These are phyloP conservation scores for Anarsia innoxiella DNA, from an alignment of 2,888 invertebrate species.

Conservation along the genomic window DNA sequence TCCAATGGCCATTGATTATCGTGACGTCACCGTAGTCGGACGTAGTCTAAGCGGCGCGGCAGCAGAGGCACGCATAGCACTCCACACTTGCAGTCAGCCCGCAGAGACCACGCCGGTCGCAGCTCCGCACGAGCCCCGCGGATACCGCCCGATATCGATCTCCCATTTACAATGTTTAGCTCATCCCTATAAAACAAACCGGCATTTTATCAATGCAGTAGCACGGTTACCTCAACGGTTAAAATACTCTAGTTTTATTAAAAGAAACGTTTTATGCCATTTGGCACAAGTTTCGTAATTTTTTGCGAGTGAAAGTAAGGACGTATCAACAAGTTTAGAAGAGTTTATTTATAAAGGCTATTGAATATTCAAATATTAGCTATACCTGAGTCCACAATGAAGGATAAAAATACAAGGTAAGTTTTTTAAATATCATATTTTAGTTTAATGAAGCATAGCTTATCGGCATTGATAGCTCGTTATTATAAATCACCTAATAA, in stretches of 20 bases:
- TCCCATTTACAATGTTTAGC: conserved; percentile 43
- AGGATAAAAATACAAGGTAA: conserved; percentile 46
- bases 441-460: too few species aligned
- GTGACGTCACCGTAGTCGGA: conserved; percentile 25
- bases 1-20: conserved; percentile 36
- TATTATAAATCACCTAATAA: too few species aligned
- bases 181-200: conserved; percentile 29
- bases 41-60: conserved; percentile 11
- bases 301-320: conserved; percentile 28
- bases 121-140: conserved; percentile 22
- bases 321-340: conserved; percentile 14
- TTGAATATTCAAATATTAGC: conserved; percentile 7
- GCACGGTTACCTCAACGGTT: conserved; percentile 12
- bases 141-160: conserved; percentile 40
- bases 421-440: conserved; percentile 22
- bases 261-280: conserved; percentile 1
- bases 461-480: too few species aligned
- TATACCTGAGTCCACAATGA: conserved; percentile 31
- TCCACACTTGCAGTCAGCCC: conserved; percentile 21
- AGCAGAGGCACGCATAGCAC: conserved; percentile 21
- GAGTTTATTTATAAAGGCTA: conserved; percentile 12
- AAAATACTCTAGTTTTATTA: conserved; percentile 3
- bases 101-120: conserved; percentile 20
- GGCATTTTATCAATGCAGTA: conserved; percentile 28
- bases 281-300: conserved; percentile 16